phyloP scores from a whole-genome alignment of 2,113 vertebrate genomes.

The Synodontis membranacea region DNA sequence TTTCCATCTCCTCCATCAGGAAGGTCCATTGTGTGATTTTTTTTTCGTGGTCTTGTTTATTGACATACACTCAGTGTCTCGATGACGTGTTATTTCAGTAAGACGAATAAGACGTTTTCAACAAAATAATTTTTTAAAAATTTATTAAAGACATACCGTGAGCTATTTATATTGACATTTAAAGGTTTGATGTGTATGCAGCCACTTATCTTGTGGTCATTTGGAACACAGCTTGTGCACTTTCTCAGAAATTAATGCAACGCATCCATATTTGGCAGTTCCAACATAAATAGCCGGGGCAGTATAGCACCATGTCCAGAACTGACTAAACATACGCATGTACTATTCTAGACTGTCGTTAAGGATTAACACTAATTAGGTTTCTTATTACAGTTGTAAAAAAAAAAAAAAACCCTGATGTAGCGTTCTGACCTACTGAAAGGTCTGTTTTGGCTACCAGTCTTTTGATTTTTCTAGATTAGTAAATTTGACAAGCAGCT shows the following conservation, averaged over 20 bases:
- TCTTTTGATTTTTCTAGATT: not conserved
- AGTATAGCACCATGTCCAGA: not conserved
- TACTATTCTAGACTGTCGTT: not conserved
- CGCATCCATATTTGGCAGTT: not conserved
- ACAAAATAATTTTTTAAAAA: not conserved
- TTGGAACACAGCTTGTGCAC: not conserved
- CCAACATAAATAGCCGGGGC: not conserved
- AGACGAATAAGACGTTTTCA: not conserved
- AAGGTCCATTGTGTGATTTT: not conserved
- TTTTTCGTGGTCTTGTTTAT: not conserved
- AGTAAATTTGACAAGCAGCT: not conserved
- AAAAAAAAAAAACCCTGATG: not conserved
- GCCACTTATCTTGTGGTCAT: not conserved
- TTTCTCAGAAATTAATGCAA: not conserved
- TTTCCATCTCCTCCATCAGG: not conserved
- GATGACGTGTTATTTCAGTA: constrained; percentile 5
- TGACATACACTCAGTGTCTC: not conserved
- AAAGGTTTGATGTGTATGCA: not conserved
- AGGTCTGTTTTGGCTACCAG: not conserved
- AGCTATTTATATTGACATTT: not conserved
- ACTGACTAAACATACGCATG: not conserved
- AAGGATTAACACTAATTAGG: not conserved
- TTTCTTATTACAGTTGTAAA: not conserved
- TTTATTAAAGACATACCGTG: not conserved
- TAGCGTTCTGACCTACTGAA: not conserved